Percentiles rank a stretch among this genome's conserved stretches.
Evolutionary conservation across 2,888 invertebrate genomes (phyloP).

Genomic region (Coenonympha glycerion): DNA sequence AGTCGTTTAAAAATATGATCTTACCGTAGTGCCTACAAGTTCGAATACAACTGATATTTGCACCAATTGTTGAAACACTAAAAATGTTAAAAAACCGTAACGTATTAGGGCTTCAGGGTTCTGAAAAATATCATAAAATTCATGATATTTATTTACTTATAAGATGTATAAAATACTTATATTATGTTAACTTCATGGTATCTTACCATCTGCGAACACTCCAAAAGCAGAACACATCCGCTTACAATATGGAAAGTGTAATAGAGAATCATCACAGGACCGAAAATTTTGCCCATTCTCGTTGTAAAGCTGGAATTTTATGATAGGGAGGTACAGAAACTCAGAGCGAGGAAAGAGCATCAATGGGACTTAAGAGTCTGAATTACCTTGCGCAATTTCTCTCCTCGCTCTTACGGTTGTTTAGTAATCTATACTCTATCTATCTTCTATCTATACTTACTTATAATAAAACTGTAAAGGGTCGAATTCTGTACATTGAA

Average conservation of each 20-base stretch:
- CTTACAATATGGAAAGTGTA: slow-evolving; percentile 35
- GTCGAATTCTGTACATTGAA: too few species aligned
- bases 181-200: too few species aligned
- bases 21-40: slow-evolving; percentile 29
- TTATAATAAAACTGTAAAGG: too few species aligned
- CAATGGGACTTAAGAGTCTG: too few species aligned
- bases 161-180: not conserved
- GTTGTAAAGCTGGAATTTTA: slow-evolving; percentile 29
- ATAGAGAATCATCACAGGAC: slow-evolving; percentile 32
- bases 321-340: too few species aligned
- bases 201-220: slow-evolving; percentile 37
- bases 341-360: too few species aligned
- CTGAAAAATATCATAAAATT: slow-evolving; percentile 20
- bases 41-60: slow-evolving; percentile 37
- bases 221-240: slow-evolving; percentile 36
- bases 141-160: too few species aligned
- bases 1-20: not conserved
- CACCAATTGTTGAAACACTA: slow-evolving; percentile 33
- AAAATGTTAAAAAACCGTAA: slow-evolving; percentile 27
- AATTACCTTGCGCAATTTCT: too few species aligned
- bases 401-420: too few species aligned
- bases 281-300: slow-evolving; percentile 36
- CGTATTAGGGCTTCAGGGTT: slow-evolving; percentile 22
- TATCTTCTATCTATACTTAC: too few species aligned
- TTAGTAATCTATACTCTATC: too few species aligned